Evolutionary conservation across 2,888 invertebrate species (phyloP).

Genomic region (Drosophila imparisetae): DNA sequence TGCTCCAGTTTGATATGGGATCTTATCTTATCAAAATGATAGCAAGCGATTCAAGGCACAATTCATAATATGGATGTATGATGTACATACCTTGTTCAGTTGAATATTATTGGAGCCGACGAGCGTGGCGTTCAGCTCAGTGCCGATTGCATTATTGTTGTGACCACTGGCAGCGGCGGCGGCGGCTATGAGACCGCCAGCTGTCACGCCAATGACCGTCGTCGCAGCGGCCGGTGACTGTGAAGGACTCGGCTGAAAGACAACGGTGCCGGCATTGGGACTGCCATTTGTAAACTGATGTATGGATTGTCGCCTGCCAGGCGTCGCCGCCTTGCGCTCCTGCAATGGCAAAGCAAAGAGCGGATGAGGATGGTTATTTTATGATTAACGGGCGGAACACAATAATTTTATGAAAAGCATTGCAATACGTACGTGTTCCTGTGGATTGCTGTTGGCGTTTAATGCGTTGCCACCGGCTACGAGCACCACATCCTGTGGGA

Average conservation of each 20-base stretch:
- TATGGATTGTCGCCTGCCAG: conserved; percentile 85
- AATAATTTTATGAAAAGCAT: not conserved
- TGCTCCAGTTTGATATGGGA: conserved; percentile 49
- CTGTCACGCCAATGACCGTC: conserved; percentile 84
- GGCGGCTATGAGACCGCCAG: conserved; percentile 78
- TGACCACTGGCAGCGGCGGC: conserved; percentile 53
- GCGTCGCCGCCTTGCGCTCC: conserved; percentile 85
- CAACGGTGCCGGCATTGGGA: conserved; percentile 85
- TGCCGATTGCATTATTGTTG: conserved; percentile 79
- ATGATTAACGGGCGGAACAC: not conserved
- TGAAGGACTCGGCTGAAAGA: conserved; percentile 85
- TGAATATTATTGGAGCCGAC: conserved; percentile 85
- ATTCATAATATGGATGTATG: not conserved
- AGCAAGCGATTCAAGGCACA: conserved; percentile 9
- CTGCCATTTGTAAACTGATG: conserved; percentile 85
- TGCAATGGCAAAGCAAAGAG: conserved; percentile 37
- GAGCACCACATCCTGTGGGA: conserved; percentile 85
- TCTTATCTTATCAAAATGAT: conserved; percentile 44
- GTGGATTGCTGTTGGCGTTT: conserved; percentile 83
- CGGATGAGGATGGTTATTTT: conserved; percentile 10
- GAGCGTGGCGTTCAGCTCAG: conserved; percentile 85
- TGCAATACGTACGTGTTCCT: conserved; percentile 82
- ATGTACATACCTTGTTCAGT: conserved; percentile 82
- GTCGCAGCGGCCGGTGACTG: conserved; percentile 85
- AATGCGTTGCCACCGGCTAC: conserved; percentile 85